A percentile compares a stretch with the other conserved stretches of the same genome.
These are phyloP conservation scores for Magallana nippona DNA, from an alignment of 2,888 invertebrate genomes.

Conservation along the genomic window DNA sequence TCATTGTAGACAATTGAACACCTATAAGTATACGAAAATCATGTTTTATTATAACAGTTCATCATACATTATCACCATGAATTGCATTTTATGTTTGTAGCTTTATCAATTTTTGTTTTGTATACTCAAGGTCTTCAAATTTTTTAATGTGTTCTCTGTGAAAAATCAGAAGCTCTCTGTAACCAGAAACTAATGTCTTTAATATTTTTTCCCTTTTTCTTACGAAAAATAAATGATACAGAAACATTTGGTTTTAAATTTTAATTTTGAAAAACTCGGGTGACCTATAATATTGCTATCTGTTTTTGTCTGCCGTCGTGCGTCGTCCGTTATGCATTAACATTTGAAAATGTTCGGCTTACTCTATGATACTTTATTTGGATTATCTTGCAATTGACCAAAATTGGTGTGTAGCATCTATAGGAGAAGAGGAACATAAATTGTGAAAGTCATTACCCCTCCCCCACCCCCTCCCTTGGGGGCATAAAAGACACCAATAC, in stretches of 20 bases:
- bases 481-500: no score
- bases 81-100: neutral
- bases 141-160: neutral
- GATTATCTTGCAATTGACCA: no score
- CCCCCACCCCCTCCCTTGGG: no score
- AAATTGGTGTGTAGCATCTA: no score
- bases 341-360: no score
- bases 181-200: neutral
- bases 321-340: no score
- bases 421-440: no score
- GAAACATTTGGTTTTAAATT: neutral
- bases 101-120: neutral
- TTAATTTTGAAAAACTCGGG: neutral
- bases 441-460: no score
- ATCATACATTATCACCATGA: neutral
- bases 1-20: no score
- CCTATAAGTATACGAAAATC: neutral
- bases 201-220: no score
- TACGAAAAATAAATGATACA: neutral
- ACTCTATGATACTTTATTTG: no score
- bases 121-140: conserved; percentile 5
- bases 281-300: neutral
- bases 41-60: neutral
- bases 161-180: neutral
- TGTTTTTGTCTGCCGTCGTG: no score